A percentile compares a stretch with the other conserved stretches of the same genome.
phyloP scores from a whole-genome alignment of 1,140 invertebrate species.

The Diuraphis noxia region DNA sequence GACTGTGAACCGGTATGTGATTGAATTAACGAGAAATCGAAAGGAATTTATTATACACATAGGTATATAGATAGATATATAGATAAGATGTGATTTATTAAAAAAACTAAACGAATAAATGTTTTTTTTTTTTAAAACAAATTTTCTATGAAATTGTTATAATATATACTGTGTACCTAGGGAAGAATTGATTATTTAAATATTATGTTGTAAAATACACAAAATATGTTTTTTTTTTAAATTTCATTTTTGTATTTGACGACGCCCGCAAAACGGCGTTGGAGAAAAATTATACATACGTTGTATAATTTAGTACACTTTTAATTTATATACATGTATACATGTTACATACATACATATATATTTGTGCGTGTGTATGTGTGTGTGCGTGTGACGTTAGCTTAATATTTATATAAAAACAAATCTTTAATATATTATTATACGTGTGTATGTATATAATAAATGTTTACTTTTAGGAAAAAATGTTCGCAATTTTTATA shows the following conservation, averaged over 20 bases:
- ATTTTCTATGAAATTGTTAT: background rate
- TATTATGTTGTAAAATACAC: background rate
- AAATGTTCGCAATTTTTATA: conserved; percentile 1
- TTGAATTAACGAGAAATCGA: conserved; percentile 1
- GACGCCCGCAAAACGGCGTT: background rate
- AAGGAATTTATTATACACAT: conserved; percentile 14
- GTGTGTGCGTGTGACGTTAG: background rate
- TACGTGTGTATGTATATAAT: background rate
- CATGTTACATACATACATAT: background rate
- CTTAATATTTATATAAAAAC: conserved; percentile 8
- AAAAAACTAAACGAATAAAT: background rate
- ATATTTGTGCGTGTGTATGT: background rate
- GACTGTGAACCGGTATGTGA: background rate
- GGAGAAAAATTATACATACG: background rate
- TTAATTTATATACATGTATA: background rate
- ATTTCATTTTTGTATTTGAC: background rate
- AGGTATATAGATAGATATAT: background rate
- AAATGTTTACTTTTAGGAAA: conserved; percentile 14
- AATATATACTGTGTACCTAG: background rate
- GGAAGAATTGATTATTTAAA: background rate
- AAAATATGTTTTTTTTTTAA: background rate
- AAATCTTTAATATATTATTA: background rate
- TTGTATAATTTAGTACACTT: background rate
- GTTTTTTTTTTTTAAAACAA: background rate
- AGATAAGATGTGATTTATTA: background rate